These are phyloP conservation scores for Passer domesticus DNA, from an alignment of 2,113 vertebrate genomes.

Conservation along the genomic window DNA sequence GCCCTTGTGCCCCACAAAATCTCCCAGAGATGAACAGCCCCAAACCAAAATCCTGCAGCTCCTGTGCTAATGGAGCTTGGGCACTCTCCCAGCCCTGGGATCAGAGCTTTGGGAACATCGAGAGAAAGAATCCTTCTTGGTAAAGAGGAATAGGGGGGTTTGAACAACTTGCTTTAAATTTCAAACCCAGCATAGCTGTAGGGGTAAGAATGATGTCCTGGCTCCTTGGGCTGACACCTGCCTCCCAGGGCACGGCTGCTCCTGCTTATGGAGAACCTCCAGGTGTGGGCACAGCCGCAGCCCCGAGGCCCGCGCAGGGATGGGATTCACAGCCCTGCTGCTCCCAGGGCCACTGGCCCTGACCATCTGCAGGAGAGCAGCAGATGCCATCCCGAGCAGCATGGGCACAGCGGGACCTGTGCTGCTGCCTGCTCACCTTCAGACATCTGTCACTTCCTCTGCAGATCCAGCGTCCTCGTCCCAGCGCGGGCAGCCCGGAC, in stretches of 20 bases:
- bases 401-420: background rate
- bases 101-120: rapidly evolving
- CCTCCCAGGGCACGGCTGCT: background rate
- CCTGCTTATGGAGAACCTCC: background rate
- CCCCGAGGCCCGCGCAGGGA: background rate
- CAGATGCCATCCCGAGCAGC: background rate
- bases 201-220: rapidly evolving
- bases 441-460: background rate
- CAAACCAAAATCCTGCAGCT: background rate
- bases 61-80: background rate
- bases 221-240: background rate
- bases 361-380: background rate
- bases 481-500: rapidly evolving
- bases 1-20: background rate
- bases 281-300: background rate
- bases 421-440: constrained; percentile 33
- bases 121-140: background rate
- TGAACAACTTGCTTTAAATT: background rate
- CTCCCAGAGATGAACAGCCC: background rate
- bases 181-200: background rate
- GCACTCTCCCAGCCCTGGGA: rapidly evolving
- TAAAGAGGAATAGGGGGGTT: background rate
- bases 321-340: rapidly evolving
- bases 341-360: background rate
- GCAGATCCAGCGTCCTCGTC: background rate